Percentiles rank a stretch among this genome's conserved stretches.
Evolutionary conservation across 2,113 vertebrate genomes (phyloP).

Genomic region (Ptychochromis oligacanthus): DNA sequence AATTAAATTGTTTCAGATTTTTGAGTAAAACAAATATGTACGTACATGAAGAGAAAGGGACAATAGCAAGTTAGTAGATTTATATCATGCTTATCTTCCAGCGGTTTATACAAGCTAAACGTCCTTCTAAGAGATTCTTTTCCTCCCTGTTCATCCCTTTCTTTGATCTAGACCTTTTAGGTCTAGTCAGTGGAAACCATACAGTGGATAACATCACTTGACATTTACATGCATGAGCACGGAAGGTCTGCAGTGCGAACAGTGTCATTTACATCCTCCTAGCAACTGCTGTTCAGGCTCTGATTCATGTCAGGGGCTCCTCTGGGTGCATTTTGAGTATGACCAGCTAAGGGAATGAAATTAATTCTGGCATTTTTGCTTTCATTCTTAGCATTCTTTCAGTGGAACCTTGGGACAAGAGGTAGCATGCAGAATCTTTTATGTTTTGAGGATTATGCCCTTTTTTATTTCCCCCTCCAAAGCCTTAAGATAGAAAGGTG

Average conservation of each 20-base stretch:
- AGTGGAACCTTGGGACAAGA: slow-evolving; percentile 14
- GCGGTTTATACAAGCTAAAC: neutral
- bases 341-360: slow-evolving; percentile 44
- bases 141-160: slow-evolving; percentile 12
- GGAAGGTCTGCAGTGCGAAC: slow-evolving; percentile 35
- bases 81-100: neutral
- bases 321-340: slow-evolving; percentile 53
- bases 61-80: neutral
- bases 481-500: slow-evolving; percentile 36
- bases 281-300: slow-evolving; percentile 20
- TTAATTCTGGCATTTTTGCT: slow-evolving; percentile 37
- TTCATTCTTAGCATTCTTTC: slow-evolving; percentile 53
- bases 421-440: slow-evolving; percentile 31
- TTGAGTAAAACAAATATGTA: neutral
- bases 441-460: slow-evolving; percentile 6
- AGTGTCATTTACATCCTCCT: slow-evolving; percentile 70
- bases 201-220: slow-evolving; percentile 67
- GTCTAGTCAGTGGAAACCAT: slow-evolving; percentile 39
- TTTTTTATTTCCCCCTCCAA: slow-evolving; percentile 3
- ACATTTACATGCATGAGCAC: slow-evolving; percentile 75
- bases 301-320: slow-evolving; percentile 56
- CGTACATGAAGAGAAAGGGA: neutral
- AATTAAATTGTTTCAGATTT: neutral
- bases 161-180: slow-evolving; percentile 43
- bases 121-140: slow-evolving; percentile 3